These are phyloP conservation scores for Orestias chungarensis DNA, from an alignment of 2,797 vertebrate species.

Conservation along the genomic window DNA sequence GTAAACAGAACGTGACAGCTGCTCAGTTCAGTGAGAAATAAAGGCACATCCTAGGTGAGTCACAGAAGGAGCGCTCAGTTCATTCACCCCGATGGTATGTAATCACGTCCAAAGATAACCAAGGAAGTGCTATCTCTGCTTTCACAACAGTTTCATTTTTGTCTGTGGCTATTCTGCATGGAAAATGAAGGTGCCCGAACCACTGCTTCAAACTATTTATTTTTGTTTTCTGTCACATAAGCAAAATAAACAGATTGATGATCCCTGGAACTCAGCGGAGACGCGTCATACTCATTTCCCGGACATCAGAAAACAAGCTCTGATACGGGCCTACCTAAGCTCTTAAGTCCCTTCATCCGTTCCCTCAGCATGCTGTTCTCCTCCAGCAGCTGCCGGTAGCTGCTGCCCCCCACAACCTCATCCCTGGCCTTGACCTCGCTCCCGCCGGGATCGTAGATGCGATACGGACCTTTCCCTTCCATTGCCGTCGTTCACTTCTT, in stretches of 20 bases:
- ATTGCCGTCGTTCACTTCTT: conserved; percentile 79
- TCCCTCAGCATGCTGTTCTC: conserved; percentile 92
- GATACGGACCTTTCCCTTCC: conserved; percentile 96
- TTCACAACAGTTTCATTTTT: neutral
- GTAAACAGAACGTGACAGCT: conserved; percentile 10
- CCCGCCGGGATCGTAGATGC: conserved; percentile 96
- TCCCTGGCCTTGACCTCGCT: conserved; percentile 80
- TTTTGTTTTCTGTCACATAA: neutral
- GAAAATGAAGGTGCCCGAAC: neutral
- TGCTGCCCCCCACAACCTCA: conserved; percentile 70
- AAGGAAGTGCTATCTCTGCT: conserved; percentile 17
- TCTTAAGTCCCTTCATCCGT: conserved; percentile 96
- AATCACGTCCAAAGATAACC: conserved; percentile 12
- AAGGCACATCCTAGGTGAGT: conserved; percentile 38
- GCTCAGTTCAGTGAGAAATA: conserved; percentile 1
- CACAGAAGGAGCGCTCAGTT: conserved; percentile 27
- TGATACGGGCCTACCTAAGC: conserved; percentile 84
- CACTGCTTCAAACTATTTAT: neutral
- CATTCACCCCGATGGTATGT: conserved; percentile 9
- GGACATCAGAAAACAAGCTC: conserved; percentile 13
- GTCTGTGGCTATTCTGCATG: conserved; percentile 8
- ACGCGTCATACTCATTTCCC: conserved; percentile 2
- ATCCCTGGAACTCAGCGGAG: neutral
- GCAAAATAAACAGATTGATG: neutral
- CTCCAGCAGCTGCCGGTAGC: conserved; percentile 91